Evolutionary conservation across 2,113 vertebrate species (phyloP).

Genomic region (Mormoops blainvillei): DNA sequence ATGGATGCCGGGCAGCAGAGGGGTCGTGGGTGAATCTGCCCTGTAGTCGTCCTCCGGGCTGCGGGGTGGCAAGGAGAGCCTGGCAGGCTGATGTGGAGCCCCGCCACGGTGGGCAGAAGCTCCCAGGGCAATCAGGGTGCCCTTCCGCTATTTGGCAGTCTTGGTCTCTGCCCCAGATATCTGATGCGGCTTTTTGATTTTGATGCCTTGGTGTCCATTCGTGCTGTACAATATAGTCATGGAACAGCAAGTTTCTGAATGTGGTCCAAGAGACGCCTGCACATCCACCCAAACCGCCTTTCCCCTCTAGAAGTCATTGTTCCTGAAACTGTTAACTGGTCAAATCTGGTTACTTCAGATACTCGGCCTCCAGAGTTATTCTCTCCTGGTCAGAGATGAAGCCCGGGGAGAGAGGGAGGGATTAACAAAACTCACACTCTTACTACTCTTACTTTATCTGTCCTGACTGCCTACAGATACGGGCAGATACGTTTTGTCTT

Average conservation of each 20-base stretch:
- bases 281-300: slow-evolving; percentile 81
- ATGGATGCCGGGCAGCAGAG: background rate
- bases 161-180: slow-evolving; percentile 92
- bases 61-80: slow-evolving; percentile 41
- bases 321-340: slow-evolving; percentile 88
- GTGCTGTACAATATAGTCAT: slow-evolving; percentile 86
- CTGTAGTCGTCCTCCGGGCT: rapidly evolving
- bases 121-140: slow-evolving; percentile 86
- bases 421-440: background rate
- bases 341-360: background rate
- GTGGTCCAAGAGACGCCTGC: slow-evolving; percentile 86
- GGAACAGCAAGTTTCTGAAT: slow-evolving; percentile 93
- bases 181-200: slow-evolving; percentile 92
- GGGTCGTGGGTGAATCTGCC: background rate
- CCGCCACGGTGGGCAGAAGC: slow-evolving; percentile 88
- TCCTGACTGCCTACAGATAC: background rate
- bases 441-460: background rate
- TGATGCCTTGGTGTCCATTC: slow-evolving; percentile 88
- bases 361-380: background rate
- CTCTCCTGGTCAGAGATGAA: background rate
- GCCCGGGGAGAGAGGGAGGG: background rate
- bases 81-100: slow-evolving; percentile 89
- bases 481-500: background rate
- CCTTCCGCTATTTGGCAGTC: slow-evolving; percentile 89
- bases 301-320: slow-evolving; percentile 68